Evolutionary conservation across 1,140 invertebrate species (phyloP).

Genomic region (Liolophura sinensis): DNA sequence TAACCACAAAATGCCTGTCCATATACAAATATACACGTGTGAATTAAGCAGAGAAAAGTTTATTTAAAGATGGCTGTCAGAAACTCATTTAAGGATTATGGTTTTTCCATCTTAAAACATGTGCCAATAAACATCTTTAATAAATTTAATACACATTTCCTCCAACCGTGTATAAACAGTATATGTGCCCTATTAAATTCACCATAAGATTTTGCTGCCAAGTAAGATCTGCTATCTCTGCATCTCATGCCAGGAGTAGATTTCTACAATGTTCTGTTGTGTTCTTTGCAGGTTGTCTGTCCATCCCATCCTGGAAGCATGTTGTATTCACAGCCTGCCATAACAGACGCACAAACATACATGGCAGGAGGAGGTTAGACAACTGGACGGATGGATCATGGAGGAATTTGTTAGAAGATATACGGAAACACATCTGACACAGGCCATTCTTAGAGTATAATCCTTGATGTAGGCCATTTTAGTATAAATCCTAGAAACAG

Average conservation of each 20-base stretch:
- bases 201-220: background rate
- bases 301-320: slow-evolving; percentile 10
- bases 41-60: slow-evolving; percentile 1
- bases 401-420: slow-evolving; percentile 2
- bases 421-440: background rate
- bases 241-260: background rate
- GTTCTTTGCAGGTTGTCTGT: background rate
- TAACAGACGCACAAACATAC: slow-evolving; percentile 3
- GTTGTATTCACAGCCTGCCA: slow-evolving; percentile 10
- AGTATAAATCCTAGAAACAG: background rate
- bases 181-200: background rate
- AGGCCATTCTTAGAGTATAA: background rate
- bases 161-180: background rate
- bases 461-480: background rate
- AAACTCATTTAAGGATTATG: background rate
- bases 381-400: slow-evolving; percentile 7
- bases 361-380: slow-evolving; percentile 4
- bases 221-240: background rate
- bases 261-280: background rate
- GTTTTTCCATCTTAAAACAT: background rate
- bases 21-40: background rate
- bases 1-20: background rate
- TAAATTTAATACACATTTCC: background rate
- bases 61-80: background rate
- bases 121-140: background rate